phyloP scores from a whole-genome alignment of 2,797 vertebrate genomes.

The Phrynocephalus vlangalii region DNA sequence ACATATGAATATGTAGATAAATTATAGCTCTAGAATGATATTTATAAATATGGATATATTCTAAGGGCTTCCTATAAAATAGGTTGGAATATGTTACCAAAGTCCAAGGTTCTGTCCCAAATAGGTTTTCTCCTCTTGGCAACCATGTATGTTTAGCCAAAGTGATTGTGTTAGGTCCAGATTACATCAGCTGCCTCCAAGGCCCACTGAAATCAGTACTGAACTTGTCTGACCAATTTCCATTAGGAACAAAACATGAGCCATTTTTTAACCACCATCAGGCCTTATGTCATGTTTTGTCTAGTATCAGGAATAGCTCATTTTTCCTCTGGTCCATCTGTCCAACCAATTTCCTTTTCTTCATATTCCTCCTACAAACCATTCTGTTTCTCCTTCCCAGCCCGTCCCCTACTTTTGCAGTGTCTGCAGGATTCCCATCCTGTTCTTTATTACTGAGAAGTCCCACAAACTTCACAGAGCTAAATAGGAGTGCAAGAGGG shows the following conservation, averaged over 20 bases:
- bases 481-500: slow-evolving; percentile 13
- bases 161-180: not conserved
- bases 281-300: not conserved
- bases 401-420: not conserved
- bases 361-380: not conserved
- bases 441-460: slow-evolving; percentile 14
- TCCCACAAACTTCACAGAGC: slow-evolving; percentile 4
- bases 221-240: not conserved
- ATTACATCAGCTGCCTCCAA: not conserved
- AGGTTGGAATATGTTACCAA: not conserved
- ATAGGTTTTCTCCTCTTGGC: not conserved
- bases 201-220: not conserved
- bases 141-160: not conserved
- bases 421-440: not conserved
- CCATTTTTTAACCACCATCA: not conserved
- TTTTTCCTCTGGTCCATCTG: not conserved
- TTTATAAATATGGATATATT: too few species aligned
- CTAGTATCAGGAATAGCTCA: not conserved
- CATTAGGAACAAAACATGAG: not conserved
- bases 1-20: too few species aligned
- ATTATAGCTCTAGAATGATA: too few species aligned
- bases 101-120: not conserved
- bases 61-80: not conserved
- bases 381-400: not conserved
- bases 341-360: not conserved